These are phyloP conservation scores for Darevskia nairensis DNA, from an alignment of 2,797 vertebrate genomes.

Conservation along the genomic window DNA sequence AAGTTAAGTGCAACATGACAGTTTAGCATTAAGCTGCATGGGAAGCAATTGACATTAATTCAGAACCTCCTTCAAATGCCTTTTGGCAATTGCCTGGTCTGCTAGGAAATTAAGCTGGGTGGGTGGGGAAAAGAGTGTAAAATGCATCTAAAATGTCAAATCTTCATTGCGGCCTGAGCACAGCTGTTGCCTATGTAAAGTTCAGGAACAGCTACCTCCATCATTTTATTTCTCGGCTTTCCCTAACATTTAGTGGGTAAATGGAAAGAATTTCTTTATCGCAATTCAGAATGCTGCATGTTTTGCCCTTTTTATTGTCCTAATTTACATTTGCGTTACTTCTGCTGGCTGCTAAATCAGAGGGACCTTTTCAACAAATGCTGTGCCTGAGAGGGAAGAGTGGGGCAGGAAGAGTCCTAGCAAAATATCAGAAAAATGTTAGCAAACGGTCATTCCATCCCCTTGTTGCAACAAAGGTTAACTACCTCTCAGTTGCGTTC, in stretches of 20 bases:
- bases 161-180: neutral
- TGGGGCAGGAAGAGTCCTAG: neutral
- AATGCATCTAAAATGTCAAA: constrained; percentile 22
- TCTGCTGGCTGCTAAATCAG: neutral
- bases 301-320: constrained; percentile 20
- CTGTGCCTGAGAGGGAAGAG: constrained; percentile 29
- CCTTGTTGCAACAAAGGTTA: neutral
- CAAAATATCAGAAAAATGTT: neutral
- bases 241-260: neutral
- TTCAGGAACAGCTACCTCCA: constrained; percentile 4
- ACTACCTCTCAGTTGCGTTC: neutral
- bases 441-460: neutral
- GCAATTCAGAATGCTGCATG: neutral
- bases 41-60: constrained; percentile 10
- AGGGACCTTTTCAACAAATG: neutral
- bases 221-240: neutral
- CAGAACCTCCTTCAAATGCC: constrained; percentile 4
- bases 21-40: neutral
- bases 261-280: neutral
- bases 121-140: neutral
- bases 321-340: neutral
- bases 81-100: constrained; percentile 17
- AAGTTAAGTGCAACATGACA: neutral
- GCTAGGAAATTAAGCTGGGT: neutral
- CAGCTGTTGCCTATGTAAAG: constrained; percentile 26